Base-by-base conservation (phyloP, 2,888 invertebrate genomes). In the Vandiemenella viatica region DNA sequence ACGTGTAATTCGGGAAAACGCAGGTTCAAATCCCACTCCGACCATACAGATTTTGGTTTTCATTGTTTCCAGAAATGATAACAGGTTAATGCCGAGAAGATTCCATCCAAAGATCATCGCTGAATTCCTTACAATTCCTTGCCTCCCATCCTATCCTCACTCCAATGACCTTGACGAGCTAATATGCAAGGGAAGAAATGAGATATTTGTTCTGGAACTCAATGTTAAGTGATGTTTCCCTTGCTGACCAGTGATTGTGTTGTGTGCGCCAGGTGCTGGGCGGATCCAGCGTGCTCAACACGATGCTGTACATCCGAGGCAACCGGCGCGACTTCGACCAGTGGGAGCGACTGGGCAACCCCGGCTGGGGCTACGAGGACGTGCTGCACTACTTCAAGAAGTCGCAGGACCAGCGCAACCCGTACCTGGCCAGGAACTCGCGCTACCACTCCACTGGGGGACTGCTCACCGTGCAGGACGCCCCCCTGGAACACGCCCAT, bases 261-360 rank as follows among this genome's bases (percentile, higher is more conserved):
- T 66, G 66, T 80, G 32, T 32, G n/a, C n/a, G n/a, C n/a, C n/a
- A 32, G 32, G 42, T 86, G 1, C 68, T 91, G 1, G 91, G 90
- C 0, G 92, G 92, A 0, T 86, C 85, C 4, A 86, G 86, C 37
- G 87, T 89, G 1, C 70, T 91, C 0, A 92, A 91, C 62, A 87
- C 87, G 1, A 91, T 92, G 91, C 73, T 91, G 0, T 93, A 95
- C 63, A 79, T 92, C 40, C 71, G 93, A 53, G 93, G 93, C 1
- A 91, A 91, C 64, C 74, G 76, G 49, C 70, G 83, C 1, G 92
- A 93, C 65, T 95, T 77, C 62, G 85, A 92, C 64, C 76, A 82
- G 46, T 95, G 93, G 93, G 85, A 83, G 32, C 72, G 76, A 0
- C 70, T 82, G 22, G 92, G 92, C 0, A 90, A 90, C 63, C 73